A percentile compares a stretch with the other conserved stretches of the same genome.
Evolutionary conservation across 2,113 vertebrate genomes (phyloP).

Genomic region (Mus pahari): DNA sequence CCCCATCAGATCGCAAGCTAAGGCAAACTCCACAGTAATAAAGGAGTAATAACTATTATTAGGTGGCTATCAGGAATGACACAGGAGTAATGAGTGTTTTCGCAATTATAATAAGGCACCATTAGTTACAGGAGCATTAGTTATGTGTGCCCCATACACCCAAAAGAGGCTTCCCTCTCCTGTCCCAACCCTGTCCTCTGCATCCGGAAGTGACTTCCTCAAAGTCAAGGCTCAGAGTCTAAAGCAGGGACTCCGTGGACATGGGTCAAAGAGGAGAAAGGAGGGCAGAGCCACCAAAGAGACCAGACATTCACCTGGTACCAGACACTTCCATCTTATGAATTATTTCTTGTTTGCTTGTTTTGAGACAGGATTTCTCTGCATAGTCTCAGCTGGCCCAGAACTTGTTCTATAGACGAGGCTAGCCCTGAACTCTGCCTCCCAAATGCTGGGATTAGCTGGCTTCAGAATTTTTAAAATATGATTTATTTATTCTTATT

Average conservation of each 20-base stretch:
- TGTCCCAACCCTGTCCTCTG: constrained; percentile 13
- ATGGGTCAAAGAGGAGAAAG: not conserved
- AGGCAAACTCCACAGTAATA: constrained; percentile 50
- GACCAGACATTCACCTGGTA: not conserved
- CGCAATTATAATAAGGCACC: constrained; percentile 72
- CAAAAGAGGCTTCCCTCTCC: constrained; percentile 41
- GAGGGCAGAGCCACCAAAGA: not conserved
- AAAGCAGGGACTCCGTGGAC: constrained; percentile 16
- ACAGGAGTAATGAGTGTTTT: constrained; percentile 79
- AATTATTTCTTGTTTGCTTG: not conserved
- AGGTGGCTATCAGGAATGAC: constrained; percentile 80
- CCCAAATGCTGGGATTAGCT: not conserved
- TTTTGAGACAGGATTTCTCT: not conserved
- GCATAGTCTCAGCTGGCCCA: not conserved
- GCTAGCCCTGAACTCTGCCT: not conserved
- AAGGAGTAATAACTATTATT: constrained; percentile 82
- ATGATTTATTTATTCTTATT: not conserved
- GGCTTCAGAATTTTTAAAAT: not conserved
- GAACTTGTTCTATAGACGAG: not conserved
- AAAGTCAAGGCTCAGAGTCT: constrained; percentile 5
- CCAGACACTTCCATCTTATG: not conserved
- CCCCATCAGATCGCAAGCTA: constrained; percentile 25
- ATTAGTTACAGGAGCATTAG: constrained; percentile 62
- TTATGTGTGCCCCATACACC: constrained; percentile 33
- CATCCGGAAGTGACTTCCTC: constrained; percentile 49